A percentile compares a stretch with the other conserved stretches of the same genome.
phyloP scores from a whole-genome alignment of 2,797 vertebrate genomes.

The Anniella stebbinsi region DNA sequence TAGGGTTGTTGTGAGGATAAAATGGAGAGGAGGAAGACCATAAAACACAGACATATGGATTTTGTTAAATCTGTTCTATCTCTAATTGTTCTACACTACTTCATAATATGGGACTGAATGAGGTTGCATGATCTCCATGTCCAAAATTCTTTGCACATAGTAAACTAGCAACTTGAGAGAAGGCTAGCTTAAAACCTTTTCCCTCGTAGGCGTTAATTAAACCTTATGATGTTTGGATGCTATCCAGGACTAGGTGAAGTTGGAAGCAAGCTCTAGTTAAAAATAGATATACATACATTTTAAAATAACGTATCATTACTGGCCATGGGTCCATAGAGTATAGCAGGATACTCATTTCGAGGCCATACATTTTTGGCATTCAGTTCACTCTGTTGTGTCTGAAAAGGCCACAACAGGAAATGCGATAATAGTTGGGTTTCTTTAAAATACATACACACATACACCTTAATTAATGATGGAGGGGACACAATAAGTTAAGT shows the following conservation, averaged over 20 bases:
- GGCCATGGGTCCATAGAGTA: neutral
- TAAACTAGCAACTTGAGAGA: neutral
- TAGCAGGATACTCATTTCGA: neutral
- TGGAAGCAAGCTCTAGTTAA: neutral
- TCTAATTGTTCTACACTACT: neutral
- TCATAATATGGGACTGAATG: neutral
- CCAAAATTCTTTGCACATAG: neutral
- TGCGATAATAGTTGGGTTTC: neutral
- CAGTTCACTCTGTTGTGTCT: neutral
- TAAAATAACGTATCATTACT: neutral
- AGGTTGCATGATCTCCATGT: too few relatives aligned
- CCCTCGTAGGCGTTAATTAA: neutral
- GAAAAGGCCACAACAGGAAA: neutral
- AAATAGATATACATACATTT: neutral
- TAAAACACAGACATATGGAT: too few relatives aligned
- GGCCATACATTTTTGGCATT: neutral
- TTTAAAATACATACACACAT: neutral
- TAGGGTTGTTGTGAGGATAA: too few relatives aligned
- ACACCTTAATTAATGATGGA: neutral
- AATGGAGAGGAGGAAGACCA: too few relatives aligned
- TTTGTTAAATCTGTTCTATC: too few relatives aligned
- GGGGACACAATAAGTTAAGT: neutral
- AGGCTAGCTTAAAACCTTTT: neutral
- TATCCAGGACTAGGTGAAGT: neutral
- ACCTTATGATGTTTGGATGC: neutral